Evolutionary conservation across 2,797 vertebrate species (phyloP).

Genomic region (Psittacula derbiana): DNA sequence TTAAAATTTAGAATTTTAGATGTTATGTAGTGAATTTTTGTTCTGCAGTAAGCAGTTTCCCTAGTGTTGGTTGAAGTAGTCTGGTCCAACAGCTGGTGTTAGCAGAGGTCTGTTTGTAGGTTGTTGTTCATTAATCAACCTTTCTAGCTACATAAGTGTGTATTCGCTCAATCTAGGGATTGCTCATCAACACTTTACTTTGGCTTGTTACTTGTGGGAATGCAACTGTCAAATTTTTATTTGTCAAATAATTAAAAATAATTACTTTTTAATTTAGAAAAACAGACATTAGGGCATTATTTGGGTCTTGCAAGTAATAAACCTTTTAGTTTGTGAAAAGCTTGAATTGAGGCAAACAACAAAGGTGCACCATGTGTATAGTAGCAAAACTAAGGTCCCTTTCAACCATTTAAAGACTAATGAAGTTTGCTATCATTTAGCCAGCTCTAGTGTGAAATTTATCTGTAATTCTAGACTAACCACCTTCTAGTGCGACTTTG

Average conservation of each 20-base stretch:
- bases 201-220: neutral
- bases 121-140: neutral
- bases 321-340: neutral
- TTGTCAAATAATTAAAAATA: neutral
- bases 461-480: neutral
- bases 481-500: neutral
- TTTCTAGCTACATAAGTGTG: neutral
- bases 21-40: neutral
- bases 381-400: neutral
- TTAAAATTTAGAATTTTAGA: neutral
- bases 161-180: neutral
- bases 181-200: neutral
- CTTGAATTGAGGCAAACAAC: neutral
- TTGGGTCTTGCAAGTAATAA: neutral
- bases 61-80: neutral
- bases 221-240: neutral
- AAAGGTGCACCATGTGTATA: neutral
- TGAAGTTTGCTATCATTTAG: neutral
- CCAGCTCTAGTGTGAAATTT: neutral
- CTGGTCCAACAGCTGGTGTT: fast-evolving
- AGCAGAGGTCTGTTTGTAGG: neutral
- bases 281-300: neutral
- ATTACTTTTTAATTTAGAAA: neutral
- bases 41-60: neutral
- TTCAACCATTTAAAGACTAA: neutral